Percentiles rank a stretch among this genome's conserved stretches.
These are phyloP conservation scores for Chymomyza procnemis DNA, from an alignment of 2,888 invertebrate species.

Conservation along the genomic window DNA sequence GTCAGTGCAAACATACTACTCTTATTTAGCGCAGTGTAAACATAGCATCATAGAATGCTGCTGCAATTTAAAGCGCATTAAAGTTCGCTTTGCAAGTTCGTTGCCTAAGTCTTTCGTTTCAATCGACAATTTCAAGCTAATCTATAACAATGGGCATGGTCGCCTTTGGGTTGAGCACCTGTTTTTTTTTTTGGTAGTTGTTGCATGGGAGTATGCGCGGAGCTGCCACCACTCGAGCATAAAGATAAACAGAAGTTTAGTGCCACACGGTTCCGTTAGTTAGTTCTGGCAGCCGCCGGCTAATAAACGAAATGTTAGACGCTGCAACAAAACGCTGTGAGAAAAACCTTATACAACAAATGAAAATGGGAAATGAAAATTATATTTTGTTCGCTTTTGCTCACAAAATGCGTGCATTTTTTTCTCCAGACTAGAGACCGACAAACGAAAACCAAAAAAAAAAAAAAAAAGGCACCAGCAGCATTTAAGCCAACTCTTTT, in stretches of 20 bases:
- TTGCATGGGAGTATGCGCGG: not conserved
- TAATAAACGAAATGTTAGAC: constrained; percentile 53
- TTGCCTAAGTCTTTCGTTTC: constrained; percentile 61
- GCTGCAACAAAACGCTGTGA: constrained; percentile 4
- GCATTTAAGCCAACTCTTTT: constrained; percentile 21
- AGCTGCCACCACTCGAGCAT: constrained; percentile 26
- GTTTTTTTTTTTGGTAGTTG: not conserved
- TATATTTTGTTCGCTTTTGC: constrained; percentile 63
- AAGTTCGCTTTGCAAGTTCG: constrained; percentile 61
- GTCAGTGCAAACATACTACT: too few relatives aligned
- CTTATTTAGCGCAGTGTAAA: not conserved
- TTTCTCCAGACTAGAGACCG: not conserved
- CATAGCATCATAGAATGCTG: not conserved
- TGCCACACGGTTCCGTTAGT: constrained; percentile 23
- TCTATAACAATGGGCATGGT: not conserved
- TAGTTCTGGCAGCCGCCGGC: constrained; percentile 24
- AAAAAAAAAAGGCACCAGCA: not conserved
- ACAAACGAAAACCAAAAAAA: not conserved
- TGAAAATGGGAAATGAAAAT: constrained; percentile 19
- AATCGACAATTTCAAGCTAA: not conserved
- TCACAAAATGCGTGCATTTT: constrained; percentile 14
- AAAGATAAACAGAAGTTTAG: constrained; percentile 34
- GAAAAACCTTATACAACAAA: constrained; percentile 10
- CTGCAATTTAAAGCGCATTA: constrained; percentile 72
- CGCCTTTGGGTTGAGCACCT: not conserved